Percentiles rank a stretch among this genome's conserved stretches.
Conservation (phyloP, 2,113 vertebrate species). For the Ammospiza nelsoni region DNA sequence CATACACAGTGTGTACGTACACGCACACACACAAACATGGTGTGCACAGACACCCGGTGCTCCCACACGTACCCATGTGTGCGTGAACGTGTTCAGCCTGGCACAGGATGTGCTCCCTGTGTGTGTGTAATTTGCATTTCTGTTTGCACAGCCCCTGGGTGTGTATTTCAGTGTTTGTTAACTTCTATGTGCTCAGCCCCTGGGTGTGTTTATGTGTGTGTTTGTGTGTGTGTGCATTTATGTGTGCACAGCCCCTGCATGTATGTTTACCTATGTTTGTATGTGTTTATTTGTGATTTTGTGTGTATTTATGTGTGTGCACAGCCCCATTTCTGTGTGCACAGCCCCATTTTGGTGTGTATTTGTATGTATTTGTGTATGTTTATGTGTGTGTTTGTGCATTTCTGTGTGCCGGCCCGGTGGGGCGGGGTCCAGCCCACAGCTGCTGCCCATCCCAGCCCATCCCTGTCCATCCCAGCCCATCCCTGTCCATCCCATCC, state of each 20-base stretch:
- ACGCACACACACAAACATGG: too few relatives aligned
- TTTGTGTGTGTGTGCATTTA: too few relatives aligned
- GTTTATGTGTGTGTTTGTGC: background rate
- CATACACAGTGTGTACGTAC: too few relatives aligned
- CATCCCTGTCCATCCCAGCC: too few relatives aligned
- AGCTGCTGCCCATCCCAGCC: background rate
- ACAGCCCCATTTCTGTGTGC: background rate
- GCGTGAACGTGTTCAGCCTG: background rate
- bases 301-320: background rate
- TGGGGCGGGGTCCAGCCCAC: background rate
- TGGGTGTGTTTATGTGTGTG: background rate
- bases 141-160: background rate
- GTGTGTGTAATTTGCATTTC: background rate
- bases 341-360: too few relatives aligned
- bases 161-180: background rate
- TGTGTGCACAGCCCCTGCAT: background rate
- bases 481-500: too few relatives aligned
- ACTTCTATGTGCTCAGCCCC: background rate
- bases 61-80: fast-evolving
- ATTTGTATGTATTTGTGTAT: background rate
- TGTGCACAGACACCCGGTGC: background rate
- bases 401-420: too few relatives aligned
- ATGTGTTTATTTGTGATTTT: too few relatives aligned
- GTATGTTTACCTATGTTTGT: background rate
- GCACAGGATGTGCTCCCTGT: background rate